Base-by-base conservation (phyloP, 2,113 vertebrate genomes). In the Elanus axillaris region DNA sequence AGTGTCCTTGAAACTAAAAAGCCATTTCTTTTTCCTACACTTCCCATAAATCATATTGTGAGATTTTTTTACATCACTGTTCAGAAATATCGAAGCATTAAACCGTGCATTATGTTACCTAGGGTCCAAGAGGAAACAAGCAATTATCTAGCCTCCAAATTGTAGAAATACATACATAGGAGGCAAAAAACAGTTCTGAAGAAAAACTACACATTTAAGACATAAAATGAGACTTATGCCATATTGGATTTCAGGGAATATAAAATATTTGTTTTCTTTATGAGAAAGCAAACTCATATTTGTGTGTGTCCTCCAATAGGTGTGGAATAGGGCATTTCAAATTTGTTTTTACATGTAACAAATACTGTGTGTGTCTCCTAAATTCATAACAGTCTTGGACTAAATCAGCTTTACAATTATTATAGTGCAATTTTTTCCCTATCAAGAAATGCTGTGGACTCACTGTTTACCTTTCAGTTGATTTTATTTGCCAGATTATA, bases 401-500 rank as follows among this genome's bases (percentile, higher is more conserved):
- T 97, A 97, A 97, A 96, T 97, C 97, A 96, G 85, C 93, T 91
- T 96, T 97, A 75, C 63, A 91, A 52, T 96, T 96, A 92, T 83
- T 95, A 88, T 75, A 94, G 66, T 83, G 79, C 77, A 95, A 97
- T 98, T 98, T 98, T 98, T 97, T 97, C 94, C 87, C 95, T 94
- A 78, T 77, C 88, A 91, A 95, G 95, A 96, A 97, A 97, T 95
- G 84, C 36, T 74, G 55, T 87, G 95, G 96, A 97, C 93, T 97
- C 97, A 87, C 95, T 96, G 95, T 98, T 98, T 98, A 98, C 96
- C 97, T 98, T 98, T 97, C 93, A 96, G 95, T 69, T 97, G 97
- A 98, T 97, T 98, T 98, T 97, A 98, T 98, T 98, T 98, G 95
- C 86, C 86, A 97, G 98, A 97, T 98, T 98, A 98, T 96, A 96